phyloP scores from a whole-genome alignment of 2,888 invertebrate genomes.

The Cosmorhoe ocellata region DNA sequence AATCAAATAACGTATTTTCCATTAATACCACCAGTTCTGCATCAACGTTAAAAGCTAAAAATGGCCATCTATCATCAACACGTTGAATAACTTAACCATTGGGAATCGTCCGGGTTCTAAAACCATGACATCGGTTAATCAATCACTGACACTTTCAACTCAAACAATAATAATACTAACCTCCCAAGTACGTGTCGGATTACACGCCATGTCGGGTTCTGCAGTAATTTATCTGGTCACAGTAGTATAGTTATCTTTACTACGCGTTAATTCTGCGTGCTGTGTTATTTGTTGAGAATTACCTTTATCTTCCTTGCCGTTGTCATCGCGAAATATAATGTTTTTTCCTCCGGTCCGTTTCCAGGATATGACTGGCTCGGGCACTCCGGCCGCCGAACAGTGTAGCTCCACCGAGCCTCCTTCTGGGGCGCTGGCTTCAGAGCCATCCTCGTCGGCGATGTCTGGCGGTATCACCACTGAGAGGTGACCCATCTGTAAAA shows the following conservation, averaged over 20 bases:
- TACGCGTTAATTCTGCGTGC: too few species aligned
- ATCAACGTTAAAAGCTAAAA: conserved; percentile 10
- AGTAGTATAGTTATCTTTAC: too few species aligned
- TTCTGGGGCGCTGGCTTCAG: conserved; percentile 89
- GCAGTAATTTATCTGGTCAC: too few species aligned
- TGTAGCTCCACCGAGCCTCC: conserved; percentile 89
- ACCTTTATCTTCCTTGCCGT: conserved; percentile 87
- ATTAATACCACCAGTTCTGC: not conserved
- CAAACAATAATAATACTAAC: conserved; percentile 30
- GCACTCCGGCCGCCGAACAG: conserved; percentile 91
- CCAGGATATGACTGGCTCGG: conserved; percentile 90
- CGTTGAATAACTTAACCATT: conserved; percentile 9
- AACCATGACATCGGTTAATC: conserved; percentile 33
- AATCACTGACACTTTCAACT: conserved; percentile 40
- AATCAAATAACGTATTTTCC: not conserved
- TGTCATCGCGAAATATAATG: conserved; percentile 87
- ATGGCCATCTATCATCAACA: conserved; percentile 17
- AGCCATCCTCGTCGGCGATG: conserved; percentile 84
- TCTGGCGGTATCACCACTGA: conserved; percentile 94
- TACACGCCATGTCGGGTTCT: too few species aligned
- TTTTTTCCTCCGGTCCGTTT: conserved; percentile 88
- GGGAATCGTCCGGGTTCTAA: conserved; percentile 10
- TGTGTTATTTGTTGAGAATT: conserved; percentile 31
- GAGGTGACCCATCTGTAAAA: conserved; percentile 89
- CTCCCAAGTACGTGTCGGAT: too few species aligned